Evolutionary conservation across 2,113 vertebrate species (phyloP).

Genomic region (Zapornia atra): DNA sequence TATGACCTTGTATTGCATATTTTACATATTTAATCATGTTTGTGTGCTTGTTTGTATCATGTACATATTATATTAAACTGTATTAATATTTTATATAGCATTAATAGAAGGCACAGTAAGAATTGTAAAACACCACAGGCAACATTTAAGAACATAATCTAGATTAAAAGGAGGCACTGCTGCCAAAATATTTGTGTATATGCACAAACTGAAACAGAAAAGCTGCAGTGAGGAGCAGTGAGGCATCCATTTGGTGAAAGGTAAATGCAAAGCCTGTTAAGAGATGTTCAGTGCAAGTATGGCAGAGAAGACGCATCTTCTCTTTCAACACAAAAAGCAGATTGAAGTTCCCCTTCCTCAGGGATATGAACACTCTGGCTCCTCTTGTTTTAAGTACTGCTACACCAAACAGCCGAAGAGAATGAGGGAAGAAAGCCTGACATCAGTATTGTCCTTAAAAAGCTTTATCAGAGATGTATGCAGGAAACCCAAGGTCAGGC

Average conservation of each 20-base stretch:
- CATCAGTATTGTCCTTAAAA: neutral
- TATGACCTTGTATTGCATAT: neutral
- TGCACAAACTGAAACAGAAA: neutral
- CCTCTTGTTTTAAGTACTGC: neutral
- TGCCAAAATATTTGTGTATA: neutral
- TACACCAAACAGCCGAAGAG: neutral
- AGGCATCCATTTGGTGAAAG: neutral
- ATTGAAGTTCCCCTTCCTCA: neutral
- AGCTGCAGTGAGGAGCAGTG: neutral
- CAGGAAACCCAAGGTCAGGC: neutral
- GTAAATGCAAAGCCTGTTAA: neutral
- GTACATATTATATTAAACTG: neutral
- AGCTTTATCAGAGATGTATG: neutral
- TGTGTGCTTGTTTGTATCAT: neutral
- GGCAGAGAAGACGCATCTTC: neutral
- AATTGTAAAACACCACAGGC: neutral
- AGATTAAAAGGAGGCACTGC: neutral
- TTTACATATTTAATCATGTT: neutral
- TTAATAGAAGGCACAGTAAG: neutral
- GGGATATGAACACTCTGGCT: neutral
- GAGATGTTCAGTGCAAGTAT: neutral
- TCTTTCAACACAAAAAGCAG: neutral
- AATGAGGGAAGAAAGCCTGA: neutral
- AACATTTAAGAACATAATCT: neutral
- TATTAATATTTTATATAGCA: neutral